These are phyloP conservation scores for Macrosiphum euphorbiae DNA, from an alignment of 2,888 invertebrate genomes.

Conservation along the genomic window DNA sequence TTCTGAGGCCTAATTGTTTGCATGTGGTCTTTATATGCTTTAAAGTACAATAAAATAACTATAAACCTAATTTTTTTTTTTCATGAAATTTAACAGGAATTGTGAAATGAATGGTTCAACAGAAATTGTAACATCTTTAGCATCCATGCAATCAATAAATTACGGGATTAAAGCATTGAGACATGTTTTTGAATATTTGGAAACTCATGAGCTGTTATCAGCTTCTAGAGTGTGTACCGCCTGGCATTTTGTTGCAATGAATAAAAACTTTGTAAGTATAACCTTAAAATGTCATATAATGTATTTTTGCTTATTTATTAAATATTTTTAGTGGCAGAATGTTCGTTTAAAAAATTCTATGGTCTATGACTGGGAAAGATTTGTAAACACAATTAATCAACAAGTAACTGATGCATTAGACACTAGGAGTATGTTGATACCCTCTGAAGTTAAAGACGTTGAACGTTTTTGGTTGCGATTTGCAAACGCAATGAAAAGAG, in stretches of 20 bases:
- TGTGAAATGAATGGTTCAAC: constrained; percentile 55
- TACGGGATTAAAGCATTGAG: constrained; percentile 69
- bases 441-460: constrained; percentile 72
- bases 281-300: not conserved
- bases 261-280: constrained; percentile 74
- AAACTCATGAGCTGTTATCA: constrained; percentile 83
- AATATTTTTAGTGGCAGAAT: constrained; percentile 76
- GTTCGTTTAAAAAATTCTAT: constrained; percentile 88
- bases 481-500: constrained; percentile 76
- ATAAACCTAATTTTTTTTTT: not conserved
- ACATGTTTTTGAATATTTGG: constrained; percentile 84
- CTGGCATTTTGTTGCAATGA: constrained; percentile 82
- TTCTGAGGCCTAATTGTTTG: constrained; percentile 44
- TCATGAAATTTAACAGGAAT: not conserved
- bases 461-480: constrained; percentile 81
- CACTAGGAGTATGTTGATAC: constrained; percentile 84
- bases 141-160: constrained; percentile 46
- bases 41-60: not conserved
- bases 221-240: constrained; percentile 83
- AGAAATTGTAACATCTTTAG: not conserved
- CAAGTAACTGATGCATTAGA: constrained; percentile 84
- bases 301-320: constrained; percentile 9
- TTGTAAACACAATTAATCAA: constrained; percentile 79
- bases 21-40: constrained; percentile 56
- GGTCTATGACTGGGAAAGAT: constrained; percentile 83